Conservation (phyloP, 2,113 vertebrate genomes). For the Chamaea fasciata region DNA sequence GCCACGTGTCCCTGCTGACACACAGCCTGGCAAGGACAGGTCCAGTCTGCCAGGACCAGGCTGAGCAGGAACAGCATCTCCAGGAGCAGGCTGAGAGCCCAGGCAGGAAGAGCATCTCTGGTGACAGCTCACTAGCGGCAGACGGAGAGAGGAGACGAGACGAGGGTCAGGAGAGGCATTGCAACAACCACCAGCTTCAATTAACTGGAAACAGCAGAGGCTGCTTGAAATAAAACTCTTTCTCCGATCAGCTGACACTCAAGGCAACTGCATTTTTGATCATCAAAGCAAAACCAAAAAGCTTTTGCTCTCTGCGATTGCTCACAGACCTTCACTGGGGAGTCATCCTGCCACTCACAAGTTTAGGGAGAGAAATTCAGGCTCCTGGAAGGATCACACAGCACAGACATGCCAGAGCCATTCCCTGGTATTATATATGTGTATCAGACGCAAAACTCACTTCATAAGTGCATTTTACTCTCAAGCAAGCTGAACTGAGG, state of each 20-base stretch:
- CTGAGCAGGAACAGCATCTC: slow-evolving; percentile 25
- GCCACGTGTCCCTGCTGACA: slow-evolving; percentile 2
- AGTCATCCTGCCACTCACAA: background rate
- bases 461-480: background rate
- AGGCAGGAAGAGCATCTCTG: background rate
- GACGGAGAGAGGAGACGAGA: background rate
- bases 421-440: background rate
- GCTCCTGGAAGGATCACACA: background rate
- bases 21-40: background rate
- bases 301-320: background rate
- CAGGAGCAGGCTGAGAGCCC: slow-evolving; percentile 42
- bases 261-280: slow-evolving; percentile 3
- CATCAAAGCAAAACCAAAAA: slow-evolving; percentile 5
- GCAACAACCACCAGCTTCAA: background rate
- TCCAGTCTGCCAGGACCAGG: background rate
- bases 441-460: background rate
- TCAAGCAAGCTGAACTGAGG: background rate
- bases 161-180: background rate
- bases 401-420: background rate
- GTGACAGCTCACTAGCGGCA: background rate
- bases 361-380: background rate
- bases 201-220: background rate
- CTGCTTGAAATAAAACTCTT: slow-evolving; percentile 20
- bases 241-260: slow-evolving; percentile 4
- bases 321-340: background rate